Conservation (phyloP, 2,113 vertebrate species). For the Sceloporus tristichus region DNA sequence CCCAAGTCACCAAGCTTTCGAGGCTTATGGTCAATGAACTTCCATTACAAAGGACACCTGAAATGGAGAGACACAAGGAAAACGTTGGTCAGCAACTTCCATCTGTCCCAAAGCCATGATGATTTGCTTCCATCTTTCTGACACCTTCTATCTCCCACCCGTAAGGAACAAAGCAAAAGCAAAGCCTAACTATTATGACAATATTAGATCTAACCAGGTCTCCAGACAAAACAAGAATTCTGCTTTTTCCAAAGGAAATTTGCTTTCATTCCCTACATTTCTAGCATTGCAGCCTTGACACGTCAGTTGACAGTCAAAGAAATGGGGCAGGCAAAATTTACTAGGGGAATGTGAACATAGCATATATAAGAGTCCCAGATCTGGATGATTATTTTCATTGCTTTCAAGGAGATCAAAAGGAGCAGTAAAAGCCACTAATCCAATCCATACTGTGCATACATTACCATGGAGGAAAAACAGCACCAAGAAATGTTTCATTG, state of each 20-base stretch:
- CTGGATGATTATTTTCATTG: too few species aligned
- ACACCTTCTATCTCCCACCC: not conserved
- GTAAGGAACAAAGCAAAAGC: not conserved
- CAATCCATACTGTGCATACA: not conserved
- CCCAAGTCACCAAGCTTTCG: not conserved
- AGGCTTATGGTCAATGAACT: not conserved
- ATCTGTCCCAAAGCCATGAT: not conserved
- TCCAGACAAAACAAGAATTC: too few species aligned
- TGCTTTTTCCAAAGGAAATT: too few species aligned
- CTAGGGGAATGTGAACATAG: too few species aligned
- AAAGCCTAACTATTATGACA: too few species aligned
- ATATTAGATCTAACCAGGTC: too few species aligned
- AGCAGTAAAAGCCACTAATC: not conserved
- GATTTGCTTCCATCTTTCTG: not conserved
- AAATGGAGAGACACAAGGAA: not conserved
- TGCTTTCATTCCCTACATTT: too few species aligned
- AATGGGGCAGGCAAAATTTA: too few species aligned
- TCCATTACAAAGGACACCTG: not conserved
- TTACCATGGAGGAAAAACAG: conserved; percentile 24
- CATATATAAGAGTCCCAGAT: too few species aligned
- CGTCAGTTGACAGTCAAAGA: too few species aligned
- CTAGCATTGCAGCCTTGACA: too few species aligned
- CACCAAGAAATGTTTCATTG: conserved; percentile 1
- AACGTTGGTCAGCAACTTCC: not conserved
- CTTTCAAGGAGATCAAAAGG: not conserved